Evolutionary conservation across 92 coral and sea anemone genomes (phyloP).

Genomic region (Parazoanthus atlanticus): DNA sequence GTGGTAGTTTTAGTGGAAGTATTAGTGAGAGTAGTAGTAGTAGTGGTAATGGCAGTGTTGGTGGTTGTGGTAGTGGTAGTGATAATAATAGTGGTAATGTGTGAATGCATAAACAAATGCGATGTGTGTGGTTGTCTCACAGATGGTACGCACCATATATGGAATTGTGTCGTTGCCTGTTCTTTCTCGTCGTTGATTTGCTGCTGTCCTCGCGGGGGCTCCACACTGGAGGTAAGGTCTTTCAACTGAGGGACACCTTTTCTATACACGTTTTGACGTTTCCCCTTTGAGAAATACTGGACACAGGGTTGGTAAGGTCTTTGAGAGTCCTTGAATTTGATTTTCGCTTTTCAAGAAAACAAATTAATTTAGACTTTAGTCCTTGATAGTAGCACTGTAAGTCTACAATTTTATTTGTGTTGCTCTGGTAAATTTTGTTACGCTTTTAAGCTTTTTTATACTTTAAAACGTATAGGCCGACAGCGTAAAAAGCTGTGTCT

Average conservation of each 20-base stretch:
- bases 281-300: neutral
- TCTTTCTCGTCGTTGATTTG: constrained; percentile 72
- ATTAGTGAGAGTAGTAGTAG: neutral
- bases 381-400: no score
- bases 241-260: neutral
- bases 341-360: no score
- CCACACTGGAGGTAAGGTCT: constrained; percentile 69
- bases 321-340: no score
- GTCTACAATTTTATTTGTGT: no score
- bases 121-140: neutral
- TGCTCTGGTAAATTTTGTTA: no score
- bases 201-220: constrained; percentile 64
- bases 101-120: neutral
- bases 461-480: no score
- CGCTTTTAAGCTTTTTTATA: no score
- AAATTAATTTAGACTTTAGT: no score
- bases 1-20: neutral
- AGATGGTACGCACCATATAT: constrained; percentile 89
- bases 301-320: neutral
- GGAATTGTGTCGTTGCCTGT: constrained; percentile 77
- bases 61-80: neutral
- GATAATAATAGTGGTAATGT: neutral
- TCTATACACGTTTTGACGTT: neutral
- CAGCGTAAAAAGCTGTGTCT: no score
- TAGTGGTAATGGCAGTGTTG: neutral